Evolutionary conservation across 1,140 invertebrate genomes (phyloP).

Genomic region (Pristionchus pacificus): DNA sequence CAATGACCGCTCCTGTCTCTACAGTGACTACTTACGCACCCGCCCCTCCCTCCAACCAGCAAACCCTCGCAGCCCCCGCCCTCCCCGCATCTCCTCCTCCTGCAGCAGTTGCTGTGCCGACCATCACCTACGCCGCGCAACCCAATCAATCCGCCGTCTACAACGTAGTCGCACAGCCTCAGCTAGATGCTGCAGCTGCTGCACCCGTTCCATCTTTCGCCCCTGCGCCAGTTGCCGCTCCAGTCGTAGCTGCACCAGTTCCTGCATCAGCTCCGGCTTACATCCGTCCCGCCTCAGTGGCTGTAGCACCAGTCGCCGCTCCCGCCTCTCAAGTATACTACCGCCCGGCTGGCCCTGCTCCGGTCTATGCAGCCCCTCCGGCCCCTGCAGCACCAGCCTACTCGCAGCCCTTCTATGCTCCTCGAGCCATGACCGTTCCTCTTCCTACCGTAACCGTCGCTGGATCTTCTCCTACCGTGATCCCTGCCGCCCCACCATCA

Average conservation of each 20-base stretch:
- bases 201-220: background rate
- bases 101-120: background rate
- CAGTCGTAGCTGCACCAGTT: too few relatives aligned
- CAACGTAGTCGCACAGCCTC: too few relatives aligned
- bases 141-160: too few relatives aligned
- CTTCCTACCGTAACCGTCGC: conserved; percentile 7
- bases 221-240: background rate
- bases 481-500: too few relatives aligned
- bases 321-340: too few relatives aligned
- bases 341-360: too few relatives aligned
- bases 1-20: background rate
- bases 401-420: too few relatives aligned
- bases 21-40: too few relatives aligned
- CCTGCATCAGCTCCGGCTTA: background rate
- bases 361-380: too few relatives aligned
- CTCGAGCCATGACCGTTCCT: too few relatives aligned
- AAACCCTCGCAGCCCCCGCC: background rate
- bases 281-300: background rate
- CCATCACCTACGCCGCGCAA: background rate
- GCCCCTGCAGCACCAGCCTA: background rate
- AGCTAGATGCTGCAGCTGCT: too few relatives aligned
- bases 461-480: conserved; percentile 12
- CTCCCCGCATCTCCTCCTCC: background rate
- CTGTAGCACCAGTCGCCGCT: background rate
- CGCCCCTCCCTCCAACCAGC: background rate